phyloP scores from a whole-genome alignment of 2,797 vertebrate species.

The Rhinatrema bivittatum region DNA sequence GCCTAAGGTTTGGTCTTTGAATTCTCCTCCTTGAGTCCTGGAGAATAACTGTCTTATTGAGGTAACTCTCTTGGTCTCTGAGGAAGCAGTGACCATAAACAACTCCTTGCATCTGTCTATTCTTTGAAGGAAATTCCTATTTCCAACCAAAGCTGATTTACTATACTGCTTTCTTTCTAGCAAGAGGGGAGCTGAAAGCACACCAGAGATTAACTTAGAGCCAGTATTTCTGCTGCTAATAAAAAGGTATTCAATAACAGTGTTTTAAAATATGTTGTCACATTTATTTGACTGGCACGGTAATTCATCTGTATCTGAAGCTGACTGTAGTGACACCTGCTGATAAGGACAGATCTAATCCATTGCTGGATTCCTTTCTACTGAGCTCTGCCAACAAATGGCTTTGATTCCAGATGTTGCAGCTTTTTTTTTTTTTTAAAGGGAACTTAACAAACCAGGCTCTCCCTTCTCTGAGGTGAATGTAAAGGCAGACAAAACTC shows the following conservation, averaged over 20 bases:
- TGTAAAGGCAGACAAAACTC: conserved; percentile 50
- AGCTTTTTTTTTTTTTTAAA: conserved; percentile 53
- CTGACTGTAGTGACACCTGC: conserved; percentile 50
- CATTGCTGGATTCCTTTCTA: conserved; percentile 43
- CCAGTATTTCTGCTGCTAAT: conserved; percentile 24
- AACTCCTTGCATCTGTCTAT: no score
- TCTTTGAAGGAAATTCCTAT: no score
- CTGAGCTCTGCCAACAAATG: conserved; percentile 47
- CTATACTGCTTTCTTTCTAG: no score
- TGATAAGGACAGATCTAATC: conserved; percentile 54
- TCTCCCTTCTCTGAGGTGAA: conserved; percentile 61
- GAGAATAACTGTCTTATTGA: no score
- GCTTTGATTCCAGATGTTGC: conserved; percentile 52
- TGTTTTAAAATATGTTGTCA: conserved; percentile 15
- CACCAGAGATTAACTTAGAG: no score
- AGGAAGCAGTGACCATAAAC: no score
- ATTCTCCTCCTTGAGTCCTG: no score
- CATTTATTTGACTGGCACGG: conserved; percentile 22
- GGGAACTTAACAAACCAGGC: conserved; percentile 47
- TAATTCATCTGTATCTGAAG: conserved; percentile 43
- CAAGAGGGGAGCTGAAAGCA: no score
- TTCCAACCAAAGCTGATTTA: no score
- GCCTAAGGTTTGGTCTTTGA: no score
- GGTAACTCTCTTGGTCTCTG: no score
- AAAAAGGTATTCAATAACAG: conserved; percentile 11